Conservation (phyloP, 2,888 invertebrate genomes). For the Drosophila suboccidentalis region DNA sequence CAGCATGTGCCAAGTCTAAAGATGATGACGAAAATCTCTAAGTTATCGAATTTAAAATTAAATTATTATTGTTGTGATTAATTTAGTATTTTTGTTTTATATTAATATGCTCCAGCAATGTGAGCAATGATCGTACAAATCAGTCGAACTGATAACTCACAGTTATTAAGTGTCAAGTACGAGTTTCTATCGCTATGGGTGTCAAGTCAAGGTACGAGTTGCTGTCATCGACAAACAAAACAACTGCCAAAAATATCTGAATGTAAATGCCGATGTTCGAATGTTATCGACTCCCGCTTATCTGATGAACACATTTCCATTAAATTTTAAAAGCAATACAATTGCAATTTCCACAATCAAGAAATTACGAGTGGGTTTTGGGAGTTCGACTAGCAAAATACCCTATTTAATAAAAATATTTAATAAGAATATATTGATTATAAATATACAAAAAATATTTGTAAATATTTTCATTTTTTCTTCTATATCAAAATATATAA, state of each 20-base stretch:
- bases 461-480: neutral
- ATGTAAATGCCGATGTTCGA: constrained; percentile 29
- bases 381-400: neutral
- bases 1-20: constrained; percentile 62
- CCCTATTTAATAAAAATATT: neutral
- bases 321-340: constrained; percentile 23
- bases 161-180: constrained; percentile 28
- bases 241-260: constrained; percentile 61
- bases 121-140: constrained; percentile 13
- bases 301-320: constrained; percentile 62
- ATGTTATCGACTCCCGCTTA: constrained; percentile 48
- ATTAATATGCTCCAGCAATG: neutral
- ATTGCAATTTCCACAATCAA: constrained; percentile 21
- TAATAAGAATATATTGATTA: too few relatives aligned
- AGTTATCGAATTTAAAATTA: neutral
- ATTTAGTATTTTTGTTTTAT: constrained; percentile 21
- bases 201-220: constrained; percentile 14
- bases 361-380: constrained; percentile 2
- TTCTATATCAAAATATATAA: neutral
- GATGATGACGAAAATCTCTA: neutral
- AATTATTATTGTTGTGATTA: constrained; percentile 38
- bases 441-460: neutral
- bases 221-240: constrained; percentile 39
- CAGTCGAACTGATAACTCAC: constrained; percentile 65
- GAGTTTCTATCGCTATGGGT: constrained; percentile 20